Base-by-base conservation (phyloP, 2,113 vertebrate species). In the Axis porcinus region DNA sequence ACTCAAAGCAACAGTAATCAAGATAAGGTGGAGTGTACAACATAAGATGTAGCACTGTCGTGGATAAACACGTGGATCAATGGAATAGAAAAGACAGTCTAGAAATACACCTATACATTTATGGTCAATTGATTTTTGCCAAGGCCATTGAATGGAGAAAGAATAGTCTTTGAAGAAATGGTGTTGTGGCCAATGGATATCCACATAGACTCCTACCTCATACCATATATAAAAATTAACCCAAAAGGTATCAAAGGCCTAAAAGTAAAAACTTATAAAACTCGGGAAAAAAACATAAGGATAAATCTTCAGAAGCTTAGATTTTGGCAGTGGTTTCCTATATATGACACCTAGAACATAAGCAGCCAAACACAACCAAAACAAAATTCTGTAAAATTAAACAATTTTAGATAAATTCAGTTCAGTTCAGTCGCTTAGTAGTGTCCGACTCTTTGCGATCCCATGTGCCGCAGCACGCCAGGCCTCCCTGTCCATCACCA, bases 301-400 rank as follows among this genome's bases (percentile, higher is more conserved):
- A 15, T 91, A 50, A 60, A 50, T 50, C 55, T 91, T n/a, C 43
- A 60, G 9, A 30, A 89, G 28, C 28, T 58, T 45, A 30, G 36
- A 58, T 79, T 89, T 76, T 60, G 55, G 40, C 74, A 36, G 33
- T 60, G 55, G 43, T 25, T 90, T 91, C 55, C 54, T 91, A 79
- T 33, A 47, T 79, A 27, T 13, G 40, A 79, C 30, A 36, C 43
- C 27, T 33, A 57, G 43, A 55, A 76, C 50, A 54, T 27, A 54
- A 40, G 36, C 15, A 13, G 47, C 47, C 12, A 50, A 50, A 50
- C 4, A 14, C 47, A 89, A 89, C 50, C 52, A 55, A 74, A 89
- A n/a, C 28, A 43, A 76, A 76, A 76, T 43, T 43, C 36, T 43
- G 12, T 76, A 57, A 43, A 50, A 58, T 28, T 40, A n/a, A 28